phyloP scores from a whole-genome alignment of 2,888 invertebrate genomes.

The Hypolimnas misippus region DNA sequence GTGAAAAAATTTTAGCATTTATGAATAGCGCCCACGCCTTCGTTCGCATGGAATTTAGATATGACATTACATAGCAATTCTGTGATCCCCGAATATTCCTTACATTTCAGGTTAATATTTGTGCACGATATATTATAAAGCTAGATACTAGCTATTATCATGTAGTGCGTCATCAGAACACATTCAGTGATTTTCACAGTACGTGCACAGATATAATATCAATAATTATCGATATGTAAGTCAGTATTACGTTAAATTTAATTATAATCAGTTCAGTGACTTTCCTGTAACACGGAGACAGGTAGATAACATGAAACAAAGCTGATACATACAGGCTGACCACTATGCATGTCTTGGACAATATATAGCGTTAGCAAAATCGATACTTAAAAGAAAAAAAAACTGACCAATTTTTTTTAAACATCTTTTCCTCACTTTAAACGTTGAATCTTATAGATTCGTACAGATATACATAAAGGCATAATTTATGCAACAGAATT shows the following conservation, averaged over 20 bases:
- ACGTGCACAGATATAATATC: neutral
- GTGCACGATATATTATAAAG: neutral
- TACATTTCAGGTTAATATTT: neutral
- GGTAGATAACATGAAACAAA: neutral
- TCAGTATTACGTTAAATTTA: neutral
- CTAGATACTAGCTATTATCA: too few relatives aligned
- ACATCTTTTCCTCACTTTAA: too few relatives aligned
- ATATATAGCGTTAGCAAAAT: too few relatives aligned
- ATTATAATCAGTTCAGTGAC: neutral
- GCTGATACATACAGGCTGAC: too few relatives aligned
- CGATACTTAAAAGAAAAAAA: too few relatives aligned
- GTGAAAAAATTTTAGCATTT: neutral
- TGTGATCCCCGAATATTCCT: neutral
- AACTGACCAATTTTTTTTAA: too few relatives aligned
- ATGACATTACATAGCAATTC: slow-evolving; percentile 3
- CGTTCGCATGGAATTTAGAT: slow-evolving; percentile 1
- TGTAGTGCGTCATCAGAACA: neutral
- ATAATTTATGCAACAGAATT: too few relatives aligned
- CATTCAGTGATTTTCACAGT: neutral
- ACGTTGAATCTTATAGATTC: too few relatives aligned
- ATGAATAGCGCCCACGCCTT: neutral
- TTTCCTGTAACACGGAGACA: neutral
- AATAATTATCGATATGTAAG: neutral
- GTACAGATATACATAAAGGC: too few relatives aligned
- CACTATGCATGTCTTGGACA: too few relatives aligned